These are phyloP conservation scores for Ceyx melanurus DNA, from an alignment of 2,113 vertebrate genomes.

Conservation along the genomic window DNA sequence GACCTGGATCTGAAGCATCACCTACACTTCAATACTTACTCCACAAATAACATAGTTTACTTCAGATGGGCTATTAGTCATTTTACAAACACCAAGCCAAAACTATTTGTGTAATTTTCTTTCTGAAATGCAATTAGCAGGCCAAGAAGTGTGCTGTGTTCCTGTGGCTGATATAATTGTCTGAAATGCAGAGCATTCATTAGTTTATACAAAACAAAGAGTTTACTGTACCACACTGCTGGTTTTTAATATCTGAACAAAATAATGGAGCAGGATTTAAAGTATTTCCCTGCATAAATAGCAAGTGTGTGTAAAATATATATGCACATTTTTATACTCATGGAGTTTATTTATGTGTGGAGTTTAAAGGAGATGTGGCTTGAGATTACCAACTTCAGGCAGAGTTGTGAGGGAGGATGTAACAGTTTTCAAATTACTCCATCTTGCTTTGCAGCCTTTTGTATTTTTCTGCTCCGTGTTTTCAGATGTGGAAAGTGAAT, in stretches of 20 bases:
- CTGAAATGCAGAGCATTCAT: neutral
- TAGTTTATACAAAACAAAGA: neutral
- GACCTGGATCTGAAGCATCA: neutral
- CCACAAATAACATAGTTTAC: neutral
- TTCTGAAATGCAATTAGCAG: neutral
- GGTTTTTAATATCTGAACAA: neutral
- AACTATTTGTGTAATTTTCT: neutral
- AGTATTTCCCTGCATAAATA: neutral
- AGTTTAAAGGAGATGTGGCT: neutral
- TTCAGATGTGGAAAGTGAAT: neutral
- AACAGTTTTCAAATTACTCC: neutral
- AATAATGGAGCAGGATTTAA: neutral
- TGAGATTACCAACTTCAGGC: neutral
- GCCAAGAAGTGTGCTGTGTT: neutral
- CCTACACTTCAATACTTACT: neutral
- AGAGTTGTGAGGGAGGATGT: neutral
- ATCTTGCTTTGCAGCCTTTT: neutral
- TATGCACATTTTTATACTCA: neutral
- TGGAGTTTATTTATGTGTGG: accelerated
- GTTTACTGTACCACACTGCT: neutral
- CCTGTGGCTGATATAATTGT: neutral
- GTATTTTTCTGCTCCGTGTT: neutral
- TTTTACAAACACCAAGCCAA: neutral
- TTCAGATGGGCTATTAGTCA: neutral
- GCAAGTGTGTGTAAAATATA: neutral